Evolutionary conservation across 2,888 invertebrate species (phyloP).

Genomic region (Clanis bilineata): DNA sequence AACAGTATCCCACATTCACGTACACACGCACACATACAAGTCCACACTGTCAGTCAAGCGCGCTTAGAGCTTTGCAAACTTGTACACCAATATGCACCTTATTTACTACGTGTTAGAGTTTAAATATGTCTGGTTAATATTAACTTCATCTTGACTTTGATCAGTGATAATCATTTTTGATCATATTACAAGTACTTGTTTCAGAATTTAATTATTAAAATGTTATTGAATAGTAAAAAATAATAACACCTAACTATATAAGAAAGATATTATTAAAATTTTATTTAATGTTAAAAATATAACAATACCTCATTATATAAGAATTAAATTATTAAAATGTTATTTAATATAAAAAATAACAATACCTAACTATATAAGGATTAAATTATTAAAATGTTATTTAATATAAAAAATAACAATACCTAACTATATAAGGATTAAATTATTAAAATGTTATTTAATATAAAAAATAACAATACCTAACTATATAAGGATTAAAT

Average conservation of each 20-base stretch:
- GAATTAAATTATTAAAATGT: no score
- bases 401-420: no score
- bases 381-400: no score
- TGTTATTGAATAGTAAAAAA: background rate
- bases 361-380: no score
- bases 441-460: no score
- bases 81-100: constrained; percentile 19
- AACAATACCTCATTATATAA: no score
- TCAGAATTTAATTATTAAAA: background rate
- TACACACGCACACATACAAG: constrained; percentile 37
- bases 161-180: constrained; percentile 22
- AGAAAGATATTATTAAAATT: no score
- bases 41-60: constrained; percentile 11
- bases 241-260: background rate
- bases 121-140: constrained; percentile 10
- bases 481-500: no score
- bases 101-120: fast-evolving
- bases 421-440: no score
- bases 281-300: no score
- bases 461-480: no score
- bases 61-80: constrained; percentile 43
- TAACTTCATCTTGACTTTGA: background rate
- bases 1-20: constrained; percentile 31
- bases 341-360: no score
- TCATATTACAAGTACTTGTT: constrained; percentile 14